Evolutionary conservation across 2,888 invertebrate genomes (phyloP).

Genomic region (Belgica antarctica): DNA sequence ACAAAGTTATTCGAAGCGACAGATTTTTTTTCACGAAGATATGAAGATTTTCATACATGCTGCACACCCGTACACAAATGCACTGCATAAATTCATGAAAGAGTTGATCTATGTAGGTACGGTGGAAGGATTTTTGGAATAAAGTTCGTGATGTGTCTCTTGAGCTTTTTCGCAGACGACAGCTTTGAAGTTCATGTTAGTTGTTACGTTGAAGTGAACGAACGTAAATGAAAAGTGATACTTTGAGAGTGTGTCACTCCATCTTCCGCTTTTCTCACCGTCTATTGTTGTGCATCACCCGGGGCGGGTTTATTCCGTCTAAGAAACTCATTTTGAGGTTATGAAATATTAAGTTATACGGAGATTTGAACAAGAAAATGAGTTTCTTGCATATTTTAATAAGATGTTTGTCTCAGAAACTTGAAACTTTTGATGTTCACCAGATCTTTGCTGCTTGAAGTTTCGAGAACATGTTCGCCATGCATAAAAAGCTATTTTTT

Average conservation of each 20-base stretch:
- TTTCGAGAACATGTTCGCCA: too few species aligned
- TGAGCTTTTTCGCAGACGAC: not conserved
- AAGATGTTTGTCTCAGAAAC: too few species aligned
- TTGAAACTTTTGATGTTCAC: too few species aligned
- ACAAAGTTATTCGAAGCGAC: not conserved
- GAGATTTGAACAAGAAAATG: not conserved
- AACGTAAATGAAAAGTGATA: constrained; percentile 25
- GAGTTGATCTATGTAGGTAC: not conserved
- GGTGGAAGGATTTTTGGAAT: not conserved
- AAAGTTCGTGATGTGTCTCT: not conserved
- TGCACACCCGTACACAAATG: not conserved
- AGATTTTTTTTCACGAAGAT: not conserved
- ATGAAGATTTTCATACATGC: not conserved
- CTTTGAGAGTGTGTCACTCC: not conserved
- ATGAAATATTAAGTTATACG: not conserved
- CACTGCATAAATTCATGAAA: constrained; percentile 5
- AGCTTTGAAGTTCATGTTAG: not conserved
- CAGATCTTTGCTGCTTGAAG: too few species aligned
- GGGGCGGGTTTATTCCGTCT: not conserved
- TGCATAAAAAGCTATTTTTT: too few species aligned
- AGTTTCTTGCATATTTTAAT: too few species aligned
- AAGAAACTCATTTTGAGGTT: not conserved
- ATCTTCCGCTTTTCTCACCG: too few species aligned
- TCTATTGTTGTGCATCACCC: too few species aligned
- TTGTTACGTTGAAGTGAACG: not conserved